Base-by-base conservation (phyloP, 2,113 vertebrate species). In the Larimichthys crocea region DNA sequence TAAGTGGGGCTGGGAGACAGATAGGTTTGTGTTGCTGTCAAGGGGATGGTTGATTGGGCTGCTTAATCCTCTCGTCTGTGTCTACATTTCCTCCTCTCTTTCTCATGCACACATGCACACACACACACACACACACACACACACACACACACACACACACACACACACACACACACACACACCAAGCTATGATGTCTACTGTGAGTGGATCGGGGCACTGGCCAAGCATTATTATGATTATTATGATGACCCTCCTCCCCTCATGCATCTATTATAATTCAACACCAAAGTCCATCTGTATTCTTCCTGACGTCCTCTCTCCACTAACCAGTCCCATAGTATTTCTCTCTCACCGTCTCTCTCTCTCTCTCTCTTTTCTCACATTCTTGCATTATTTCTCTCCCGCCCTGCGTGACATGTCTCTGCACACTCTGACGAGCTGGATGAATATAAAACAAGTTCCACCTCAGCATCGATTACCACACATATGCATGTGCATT, bases 1-100 rank as follows among this genome's bases (percentile, higher is more conserved):
- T 83, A 44, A 93, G 86, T 88, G 85, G 83, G 59, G 81, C 86
- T 83, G 86, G 71, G 80, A 88, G 87, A 91, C 81, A 40, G 89
- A 91, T 84, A 75, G 84, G 70, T 89, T 92, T 87, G 84, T 85
- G 83, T 62, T 76, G 89, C 84, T 84, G 91, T 90, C 87, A 82
- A 61, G 66, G 66, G 83, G 63, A 52, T 52, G 74, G 75, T 71
- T 85, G 88, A 90, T 92, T 85, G 85, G 83, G 73, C 83, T 79
- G 81, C 79, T 88, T 71, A 88, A 87, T 90, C 84, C 79, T 52
- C 77, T 46, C 17, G 24, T 80, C 83, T 83, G 56, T 20, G 40
- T 84, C 49, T 60, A 3, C 0, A 8, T 19, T 10, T 59, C 46
- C 24, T 56, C 11, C 55, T 24, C 74, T 46, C 59, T 26, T 29